These are phyloP conservation scores for Dolichallabes microphthalmus DNA, from an alignment of 2,113 vertebrate species.

Conservation along the genomic window DNA sequence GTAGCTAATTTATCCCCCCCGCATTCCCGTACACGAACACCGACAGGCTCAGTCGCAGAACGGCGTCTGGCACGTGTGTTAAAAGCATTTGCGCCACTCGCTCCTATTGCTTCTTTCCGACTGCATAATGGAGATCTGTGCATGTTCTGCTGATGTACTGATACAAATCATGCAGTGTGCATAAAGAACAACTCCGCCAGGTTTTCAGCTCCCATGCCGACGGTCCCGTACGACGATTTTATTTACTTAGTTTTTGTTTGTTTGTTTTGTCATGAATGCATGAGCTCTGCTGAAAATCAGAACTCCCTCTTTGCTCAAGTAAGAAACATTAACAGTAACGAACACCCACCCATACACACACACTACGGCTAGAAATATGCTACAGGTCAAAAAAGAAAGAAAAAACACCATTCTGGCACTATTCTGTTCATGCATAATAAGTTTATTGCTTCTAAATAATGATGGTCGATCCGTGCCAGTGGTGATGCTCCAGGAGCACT, in stretches of 20 bases:
- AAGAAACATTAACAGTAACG: slow-evolving; percentile 10
- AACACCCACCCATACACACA: neutral
- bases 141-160: slow-evolving; percentile 17
- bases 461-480: neutral
- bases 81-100: neutral
- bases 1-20: slow-evolving; percentile 62
- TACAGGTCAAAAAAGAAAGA: slow-evolving; percentile 20
- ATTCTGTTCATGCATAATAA: slow-evolving; percentile 81
- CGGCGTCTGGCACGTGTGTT: neutral
- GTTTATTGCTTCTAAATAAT: slow-evolving; percentile 92
- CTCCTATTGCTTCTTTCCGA: slow-evolving; percentile 58
- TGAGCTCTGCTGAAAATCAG: slow-evolving; percentile 36
- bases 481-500: neutral
- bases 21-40: slow-evolving; percentile 63
- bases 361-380: slow-evolving; percentile 41
- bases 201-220: neutral
- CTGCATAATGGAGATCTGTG: slow-evolving; percentile 39
- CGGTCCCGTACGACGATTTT: neutral
- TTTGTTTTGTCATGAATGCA: slow-evolving; percentile 34
- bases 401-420: slow-evolving; percentile 65
- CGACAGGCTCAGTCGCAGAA: slow-evolving; percentile 26
- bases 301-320: neutral
- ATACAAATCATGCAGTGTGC: slow-evolving; percentile 38
- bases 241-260: neutral
- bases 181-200: neutral